Base-by-base conservation (phyloP, 2,797 vertebrate species). In the Zenarchopterus dispar region DNA sequence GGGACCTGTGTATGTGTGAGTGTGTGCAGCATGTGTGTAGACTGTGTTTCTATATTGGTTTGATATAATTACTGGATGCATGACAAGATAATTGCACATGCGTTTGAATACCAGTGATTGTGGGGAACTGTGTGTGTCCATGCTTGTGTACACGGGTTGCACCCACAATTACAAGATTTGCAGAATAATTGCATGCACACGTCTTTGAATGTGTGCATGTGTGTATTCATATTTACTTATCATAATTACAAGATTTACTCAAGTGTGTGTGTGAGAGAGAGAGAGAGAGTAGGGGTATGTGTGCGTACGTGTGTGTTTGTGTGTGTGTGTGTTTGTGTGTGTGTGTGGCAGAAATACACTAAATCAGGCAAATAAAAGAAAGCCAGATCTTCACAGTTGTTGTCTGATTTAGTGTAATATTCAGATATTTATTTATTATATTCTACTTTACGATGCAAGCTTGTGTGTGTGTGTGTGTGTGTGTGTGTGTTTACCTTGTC, bases 51-150 rank as follows among this genome's bases (percentile, higher is more conserved):
- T 53, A 54, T 68, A 79, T 78, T 68, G 65, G 57, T 64, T 55
- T 22, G 9, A 63, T 61, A 65, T 81, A 82, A 82, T 77, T 75
- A 69, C 68, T 41, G 59, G 62, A 75, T 82, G 67, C 57, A 72
- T 74, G 75, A 87, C 78, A 81, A 62, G 69, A 83, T 85, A 87
- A 85, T 85, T 74, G 59, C 67, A 51, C 24, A 15, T 28, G 41
- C 63, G 49, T 23, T 31, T 24, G 2, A 48, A 55, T 63, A 44
- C 45, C 23, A 3, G 3, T 58, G 21, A 51, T 18, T 44, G 26
- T 18, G 26, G 18, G 33, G 21, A 15, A 41, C 21, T 63, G 22
- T 67, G 66, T 75, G n/a, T 62, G 33, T 58, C 28, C 36, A 8
- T 60, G 50, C 44, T 24, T 75, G 56, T 68, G 62, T 70, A 58